phyloP scores from a whole-genome alignment of 2,113 vertebrate species.

The Chloropsis cyanopogon region DNA sequence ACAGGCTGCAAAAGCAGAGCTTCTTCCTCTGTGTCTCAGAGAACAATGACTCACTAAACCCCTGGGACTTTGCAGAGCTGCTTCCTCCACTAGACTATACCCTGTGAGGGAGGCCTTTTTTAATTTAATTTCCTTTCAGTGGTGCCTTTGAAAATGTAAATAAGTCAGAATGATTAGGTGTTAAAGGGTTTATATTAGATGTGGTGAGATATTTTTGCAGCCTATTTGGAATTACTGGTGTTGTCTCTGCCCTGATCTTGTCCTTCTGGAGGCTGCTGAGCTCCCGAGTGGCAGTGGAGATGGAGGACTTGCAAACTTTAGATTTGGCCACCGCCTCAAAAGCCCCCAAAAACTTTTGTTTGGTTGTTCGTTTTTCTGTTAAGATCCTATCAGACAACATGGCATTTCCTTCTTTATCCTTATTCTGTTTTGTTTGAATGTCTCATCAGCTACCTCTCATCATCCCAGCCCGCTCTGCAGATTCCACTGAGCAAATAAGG shows the following conservation, averaged over 20 bases:
- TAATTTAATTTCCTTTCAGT: background rate
- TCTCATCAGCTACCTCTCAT: constrained; percentile 4
- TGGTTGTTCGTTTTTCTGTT: background rate
- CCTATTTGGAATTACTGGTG: background rate
- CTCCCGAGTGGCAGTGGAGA: background rate
- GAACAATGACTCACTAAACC: constrained; percentile 20
- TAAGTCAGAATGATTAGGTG: background rate
- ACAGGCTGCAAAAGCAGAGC: constrained; percentile 38
- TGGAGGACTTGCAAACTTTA: background rate
- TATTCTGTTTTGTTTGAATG: background rate
- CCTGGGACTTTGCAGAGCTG: background rate
- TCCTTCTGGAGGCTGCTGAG: background rate
- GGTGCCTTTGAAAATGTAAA: constrained; percentile 18
- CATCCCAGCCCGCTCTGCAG: constrained; percentile 2
- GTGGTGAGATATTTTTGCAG: background rate
- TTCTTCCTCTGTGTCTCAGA: constrained; percentile 10
- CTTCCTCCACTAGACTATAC: background rate
- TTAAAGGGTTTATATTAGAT: background rate
- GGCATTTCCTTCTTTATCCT: background rate
- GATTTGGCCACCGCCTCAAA: background rate
- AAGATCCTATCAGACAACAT: background rate
- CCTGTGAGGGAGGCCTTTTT: background rate
- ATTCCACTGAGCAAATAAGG: constrained; percentile 58
- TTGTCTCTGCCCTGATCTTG: background rate
- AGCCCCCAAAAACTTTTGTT: background rate